Evolutionary conservation across 2,797 vertebrate genomes (phyloP).

Genomic region (Malurus splendens): DNA sequence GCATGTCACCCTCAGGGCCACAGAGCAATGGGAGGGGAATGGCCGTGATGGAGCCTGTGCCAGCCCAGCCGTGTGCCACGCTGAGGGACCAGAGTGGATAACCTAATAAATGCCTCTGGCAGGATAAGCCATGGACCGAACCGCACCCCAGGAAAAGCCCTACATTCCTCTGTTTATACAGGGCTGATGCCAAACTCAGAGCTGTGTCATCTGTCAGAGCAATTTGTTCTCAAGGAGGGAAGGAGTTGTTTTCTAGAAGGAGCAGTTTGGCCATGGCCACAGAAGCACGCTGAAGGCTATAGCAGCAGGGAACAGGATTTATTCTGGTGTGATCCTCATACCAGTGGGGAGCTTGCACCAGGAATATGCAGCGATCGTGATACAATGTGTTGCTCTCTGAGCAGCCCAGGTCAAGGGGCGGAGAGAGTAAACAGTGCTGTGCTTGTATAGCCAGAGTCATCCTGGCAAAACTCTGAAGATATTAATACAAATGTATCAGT

Average conservation of each 20-base stretch:
- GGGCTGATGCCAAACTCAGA: neutral
- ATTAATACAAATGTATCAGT: neutral
- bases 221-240: neutral
- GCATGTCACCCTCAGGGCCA: neutral
- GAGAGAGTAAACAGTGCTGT: neutral
- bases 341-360: neutral
- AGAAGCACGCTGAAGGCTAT: neutral
- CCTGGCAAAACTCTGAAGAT: neutral
- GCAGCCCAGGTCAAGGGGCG: neutral
- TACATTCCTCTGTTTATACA: neutral
- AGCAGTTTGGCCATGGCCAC: neutral
- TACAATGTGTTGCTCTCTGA: neutral
- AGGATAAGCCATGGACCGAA: neutral
- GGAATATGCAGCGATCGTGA: neutral
- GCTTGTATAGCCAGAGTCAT: neutral
- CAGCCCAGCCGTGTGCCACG: neutral
- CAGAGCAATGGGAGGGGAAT: neutral
- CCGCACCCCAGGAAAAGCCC: neutral
- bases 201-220: neutral
- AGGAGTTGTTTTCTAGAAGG: slow-evolving; percentile 4
- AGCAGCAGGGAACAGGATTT: neutral
- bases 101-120: neutral
- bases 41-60: fast-evolving
- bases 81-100: neutral
- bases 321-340: neutral